phyloP scores from a whole-genome alignment of 1,140 invertebrate species.

The Drosophila sp. region DNA sequence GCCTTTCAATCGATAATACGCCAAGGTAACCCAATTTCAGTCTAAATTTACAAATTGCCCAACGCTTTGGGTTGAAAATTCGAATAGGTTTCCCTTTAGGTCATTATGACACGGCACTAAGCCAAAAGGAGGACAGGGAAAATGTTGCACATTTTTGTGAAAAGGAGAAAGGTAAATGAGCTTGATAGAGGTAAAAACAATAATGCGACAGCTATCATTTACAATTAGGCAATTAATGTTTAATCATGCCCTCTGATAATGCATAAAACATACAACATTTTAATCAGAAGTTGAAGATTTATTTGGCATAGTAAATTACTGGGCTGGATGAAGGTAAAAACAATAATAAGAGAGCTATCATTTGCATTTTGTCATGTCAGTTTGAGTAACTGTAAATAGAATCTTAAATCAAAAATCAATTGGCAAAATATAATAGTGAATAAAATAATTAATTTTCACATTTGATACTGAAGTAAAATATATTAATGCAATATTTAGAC shows the following conservation, averaged over 20 bases:
- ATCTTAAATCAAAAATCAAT: too few species aligned
- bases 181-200: not conserved
- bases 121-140: not conserved
- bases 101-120: conserved; percentile 20
- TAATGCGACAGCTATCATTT: not conserved
- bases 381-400: not conserved
- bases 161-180: conserved; percentile 13
- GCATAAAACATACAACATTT: too few species aligned
- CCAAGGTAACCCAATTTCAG: conserved; percentile 55
- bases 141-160: not conserved
- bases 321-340: too few species aligned
- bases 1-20: conserved; percentile 57
- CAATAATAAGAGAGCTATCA: conserved; percentile 3
- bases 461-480: too few species aligned
- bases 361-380: not conserved
- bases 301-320: too few species aligned
- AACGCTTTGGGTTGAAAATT: conserved; percentile 16
- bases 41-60: conserved; percentile 41
- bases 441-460: too few species aligned
- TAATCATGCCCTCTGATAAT: too few species aligned
- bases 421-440: too few species aligned
- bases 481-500: too few species aligned
- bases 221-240: not conserved
- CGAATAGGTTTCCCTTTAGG: conserved; percentile 3
- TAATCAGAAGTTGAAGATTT: too few species aligned